Conservation (phyloP, 2,888 invertebrate species). For the Eupithecia inturbata region DNA sequence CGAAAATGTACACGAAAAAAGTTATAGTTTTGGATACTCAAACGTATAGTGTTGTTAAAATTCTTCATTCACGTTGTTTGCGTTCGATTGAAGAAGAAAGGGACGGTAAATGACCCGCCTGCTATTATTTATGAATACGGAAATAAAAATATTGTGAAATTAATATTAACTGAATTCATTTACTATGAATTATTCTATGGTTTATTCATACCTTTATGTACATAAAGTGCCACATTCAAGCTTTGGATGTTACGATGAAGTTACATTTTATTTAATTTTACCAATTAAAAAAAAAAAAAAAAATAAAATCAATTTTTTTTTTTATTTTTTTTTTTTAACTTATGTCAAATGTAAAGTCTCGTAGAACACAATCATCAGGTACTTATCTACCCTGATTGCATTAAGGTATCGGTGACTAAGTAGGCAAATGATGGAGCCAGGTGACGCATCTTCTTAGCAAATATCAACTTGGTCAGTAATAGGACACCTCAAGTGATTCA, state of each 20-base stretch:
- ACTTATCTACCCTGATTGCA: conserved; percentile 33
- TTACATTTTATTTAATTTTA: not conserved
- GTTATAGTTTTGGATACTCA: conserved; percentile 67
- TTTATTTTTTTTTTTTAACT: too few relatives aligned
- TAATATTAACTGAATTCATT: not conserved
- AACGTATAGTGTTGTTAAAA: conserved; percentile 71
- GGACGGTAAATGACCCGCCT: conserved; percentile 56
- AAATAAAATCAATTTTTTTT: too few relatives aligned
- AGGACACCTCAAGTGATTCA: conserved; percentile 69
- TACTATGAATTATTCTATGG: not conserved
- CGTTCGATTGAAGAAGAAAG: conserved; percentile 73
- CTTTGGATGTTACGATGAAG: not conserved
- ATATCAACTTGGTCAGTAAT: conserved; percentile 70
- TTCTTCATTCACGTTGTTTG: conserved; percentile 70
- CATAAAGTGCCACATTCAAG: not conserved
- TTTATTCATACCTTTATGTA: not conserved
- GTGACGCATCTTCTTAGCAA: conserved; percentile 71
- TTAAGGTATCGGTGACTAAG: conserved; percentile 52
- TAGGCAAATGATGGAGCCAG: conserved; percentile 52
- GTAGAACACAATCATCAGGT: not conserved
- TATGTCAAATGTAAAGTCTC: not conserved
- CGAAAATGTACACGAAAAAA: conserved; percentile 66
- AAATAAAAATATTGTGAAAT: not conserved
- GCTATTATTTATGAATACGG: not conserved
- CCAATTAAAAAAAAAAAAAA: too few relatives aligned